These are phyloP conservation scores for Paraescarpia echinospica DNA, from an alignment of 1,140 invertebrate species.

Conservation along the genomic window DNA sequence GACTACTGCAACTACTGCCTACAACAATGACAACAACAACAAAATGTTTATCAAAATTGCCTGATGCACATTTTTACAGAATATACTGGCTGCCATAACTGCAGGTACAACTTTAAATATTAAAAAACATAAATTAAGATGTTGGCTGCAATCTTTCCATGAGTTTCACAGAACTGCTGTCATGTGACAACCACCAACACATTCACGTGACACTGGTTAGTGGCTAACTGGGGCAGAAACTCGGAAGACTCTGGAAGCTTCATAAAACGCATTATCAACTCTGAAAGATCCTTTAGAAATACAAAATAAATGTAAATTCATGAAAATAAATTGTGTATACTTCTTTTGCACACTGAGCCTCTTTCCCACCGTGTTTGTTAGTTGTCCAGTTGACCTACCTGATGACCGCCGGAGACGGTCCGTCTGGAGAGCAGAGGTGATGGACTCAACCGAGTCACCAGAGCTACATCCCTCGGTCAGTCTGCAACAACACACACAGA, in stretches of 20 bases:
- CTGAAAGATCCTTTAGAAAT: not conserved
- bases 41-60: not conserved
- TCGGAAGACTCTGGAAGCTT: no score
- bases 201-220: no score
- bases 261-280: no score
- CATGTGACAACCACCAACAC: no score
- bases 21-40: not conserved
- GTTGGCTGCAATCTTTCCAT: no score
- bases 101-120: not conserved
- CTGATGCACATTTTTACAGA: not conserved
- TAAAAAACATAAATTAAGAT: no score
- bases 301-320: no score
- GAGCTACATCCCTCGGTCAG: not conserved
- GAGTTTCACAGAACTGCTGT: no score
- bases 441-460: not conserved
- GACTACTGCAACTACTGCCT: constrained; percentile 7
- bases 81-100: no score
- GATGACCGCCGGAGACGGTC: not conserved
- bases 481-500: not conserved
- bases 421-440: not conserved
- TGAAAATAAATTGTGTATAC: not conserved
- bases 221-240: no score
- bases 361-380: not conserved
- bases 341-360: not conserved
- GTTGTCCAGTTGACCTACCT: not conserved